Base-by-base conservation (phyloP, 2,888 invertebrate species). In the Cryptocephalus primarius region DNA sequence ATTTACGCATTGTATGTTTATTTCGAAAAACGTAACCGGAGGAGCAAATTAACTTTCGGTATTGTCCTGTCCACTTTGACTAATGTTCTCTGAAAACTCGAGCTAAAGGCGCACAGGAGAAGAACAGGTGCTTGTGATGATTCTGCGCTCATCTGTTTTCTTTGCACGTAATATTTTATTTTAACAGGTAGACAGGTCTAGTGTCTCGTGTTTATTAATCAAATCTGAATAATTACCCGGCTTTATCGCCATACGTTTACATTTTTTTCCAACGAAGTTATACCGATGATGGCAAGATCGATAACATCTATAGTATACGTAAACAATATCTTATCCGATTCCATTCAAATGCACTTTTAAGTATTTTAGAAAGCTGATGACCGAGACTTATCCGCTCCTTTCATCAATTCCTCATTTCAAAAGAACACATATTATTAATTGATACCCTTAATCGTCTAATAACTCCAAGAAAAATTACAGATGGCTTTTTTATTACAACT, bases 11-110 rank as follows among this genome's bases (percentile, higher is more conserved):
- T 58, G 56, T 56, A 50, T 57, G 56, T 57, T 57, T 58, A 58
- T 58, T 57, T 50, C 54, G 50, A 54, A 52, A 55, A 51, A 52
- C 54, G 56, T 53, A 36, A 12, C 36, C 12, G 11, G 12, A 64
- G 64, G 59, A 64, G 65, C 65, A 65, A 65, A 65, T 65, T 65
- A 65, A 65, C 63, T 65, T 65, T 64, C 60, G 63, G 65, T 64
- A 65, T 65, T 65, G 65, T 65, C 61, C 64, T 65, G 65, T 64
- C 65, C 52, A 50, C 48, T 47, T 58, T 65, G 64, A 65, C 59
- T 64, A 65, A 65, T 65, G 65, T 63, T 63, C 45, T 36, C 36
- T 22, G 42, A 33, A 40, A 36, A 22, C 13, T 36, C 42, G 45
- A 46, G 50, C 50, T 48, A 51, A 42, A 43, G 55, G 22, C 22